These are phyloP conservation scores for Diphyllodes magnificus DNA, from an alignment of 2,113 vertebrate species.

Conservation along the genomic window DNA sequence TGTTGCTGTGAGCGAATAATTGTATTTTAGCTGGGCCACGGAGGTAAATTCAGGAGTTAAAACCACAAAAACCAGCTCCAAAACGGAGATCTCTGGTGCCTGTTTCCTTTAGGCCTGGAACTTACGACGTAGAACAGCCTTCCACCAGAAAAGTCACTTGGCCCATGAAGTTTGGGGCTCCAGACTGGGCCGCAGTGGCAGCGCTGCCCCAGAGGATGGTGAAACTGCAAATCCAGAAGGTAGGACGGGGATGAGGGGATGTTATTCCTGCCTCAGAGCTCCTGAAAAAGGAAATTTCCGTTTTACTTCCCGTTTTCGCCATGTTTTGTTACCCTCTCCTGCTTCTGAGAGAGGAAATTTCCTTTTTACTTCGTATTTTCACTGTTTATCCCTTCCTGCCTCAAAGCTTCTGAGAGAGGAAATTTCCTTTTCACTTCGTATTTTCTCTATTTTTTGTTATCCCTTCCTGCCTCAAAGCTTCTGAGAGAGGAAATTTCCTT, in stretches of 20 bases:
- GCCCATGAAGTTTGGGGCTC: constrained; percentile 85
- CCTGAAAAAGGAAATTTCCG: neutral
- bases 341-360: too few relatives aligned
- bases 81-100: neutral
- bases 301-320: neutral
- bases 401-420: too few relatives aligned
- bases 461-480: neutral
- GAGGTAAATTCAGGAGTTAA: neutral
- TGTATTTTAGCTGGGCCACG: fast-evolving
- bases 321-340: neutral
- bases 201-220: constrained; percentile 67
- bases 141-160: constrained; percentile 73
- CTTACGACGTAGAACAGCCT: constrained; percentile 53
- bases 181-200: constrained; percentile 80
- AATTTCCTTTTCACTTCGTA: too few relatives aligned
- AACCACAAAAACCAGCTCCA: neutral
- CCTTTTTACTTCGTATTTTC: neutral
- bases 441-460: too few relatives aligned
- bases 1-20: neutral
- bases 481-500: neutral
- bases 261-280: neutral
- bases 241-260: neutral
- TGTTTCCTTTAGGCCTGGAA: constrained; percentile 74
- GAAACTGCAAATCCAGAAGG: constrained; percentile 70
- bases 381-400: neutral